Evolutionary conservation across 2,797 vertebrate species (phyloP).

Genomic region (Otolemur crassicaudatus): DNA sequence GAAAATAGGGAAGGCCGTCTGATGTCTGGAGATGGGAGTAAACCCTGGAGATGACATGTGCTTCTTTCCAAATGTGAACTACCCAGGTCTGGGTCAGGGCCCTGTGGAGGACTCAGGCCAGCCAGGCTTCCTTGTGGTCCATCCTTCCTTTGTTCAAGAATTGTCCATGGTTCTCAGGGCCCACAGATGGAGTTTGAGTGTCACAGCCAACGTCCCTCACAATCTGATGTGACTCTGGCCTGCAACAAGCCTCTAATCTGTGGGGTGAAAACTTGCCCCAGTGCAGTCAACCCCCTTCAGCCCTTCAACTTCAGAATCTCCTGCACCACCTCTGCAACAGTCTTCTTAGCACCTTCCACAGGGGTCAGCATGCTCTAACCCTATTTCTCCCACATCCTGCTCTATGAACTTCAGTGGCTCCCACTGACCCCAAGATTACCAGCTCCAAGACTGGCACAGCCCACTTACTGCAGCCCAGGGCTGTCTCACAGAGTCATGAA

Average conservation of each 20-base stretch:
- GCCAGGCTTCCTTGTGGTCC: neutral
- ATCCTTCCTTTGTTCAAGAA: neutral
- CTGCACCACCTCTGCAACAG: neutral
- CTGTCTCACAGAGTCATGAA: constrained; percentile 73
- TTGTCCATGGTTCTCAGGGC: neutral
- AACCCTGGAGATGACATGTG: neutral
- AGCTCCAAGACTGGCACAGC: neutral
- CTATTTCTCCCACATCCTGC: neutral
- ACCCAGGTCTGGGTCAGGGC: neutral
- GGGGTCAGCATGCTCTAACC: neutral
- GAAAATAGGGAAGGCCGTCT: neutral
- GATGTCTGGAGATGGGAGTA: neutral
- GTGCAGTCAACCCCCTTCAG: neutral
- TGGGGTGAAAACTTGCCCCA: neutral
- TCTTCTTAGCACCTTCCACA: neutral
- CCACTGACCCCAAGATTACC: constrained; percentile 76
- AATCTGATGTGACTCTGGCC: neutral
- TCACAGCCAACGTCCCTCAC: neutral
- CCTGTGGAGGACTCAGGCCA: neutral
- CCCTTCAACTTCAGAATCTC: neutral
- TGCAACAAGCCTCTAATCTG: neutral
- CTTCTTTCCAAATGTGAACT: neutral
- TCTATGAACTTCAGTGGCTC: constrained; percentile 51
- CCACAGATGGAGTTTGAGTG: neutral
- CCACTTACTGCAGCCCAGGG: neutral